Conservation (phyloP, 64 coral and sea anemone genomes). For the Montipora capricornis region DNA sequence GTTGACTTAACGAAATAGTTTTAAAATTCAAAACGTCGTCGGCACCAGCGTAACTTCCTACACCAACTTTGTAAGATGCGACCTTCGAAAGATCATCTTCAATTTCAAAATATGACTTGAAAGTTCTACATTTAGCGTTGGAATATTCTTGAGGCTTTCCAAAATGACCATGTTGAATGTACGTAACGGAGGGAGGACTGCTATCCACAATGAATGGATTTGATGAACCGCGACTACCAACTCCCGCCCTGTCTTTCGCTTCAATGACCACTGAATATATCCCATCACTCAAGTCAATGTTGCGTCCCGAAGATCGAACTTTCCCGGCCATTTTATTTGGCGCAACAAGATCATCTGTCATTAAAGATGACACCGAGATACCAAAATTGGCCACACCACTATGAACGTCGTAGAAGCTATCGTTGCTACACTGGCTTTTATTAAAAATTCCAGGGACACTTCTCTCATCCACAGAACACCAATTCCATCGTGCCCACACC, state of each 20-base stretch:
- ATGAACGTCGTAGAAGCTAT: slow-evolving; percentile 92
- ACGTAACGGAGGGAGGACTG: slow-evolving; percentile 69
- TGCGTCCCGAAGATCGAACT: slow-evolving; percentile 77
- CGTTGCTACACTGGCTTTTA: slow-evolving; percentile 53
- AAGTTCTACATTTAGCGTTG: slow-evolving; percentile 15
- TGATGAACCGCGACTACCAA: slow-evolving; percentile 54
- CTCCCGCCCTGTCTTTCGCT: slow-evolving; percentile 90
- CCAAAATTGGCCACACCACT: too few relatives aligned
- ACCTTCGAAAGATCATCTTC: slow-evolving; percentile 87
- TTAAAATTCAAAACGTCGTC: slow-evolving; percentile 85
- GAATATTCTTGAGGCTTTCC: slow-evolving; percentile 42
- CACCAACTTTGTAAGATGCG: slow-evolving; percentile 72
- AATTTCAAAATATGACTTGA: slow-evolving; percentile 87
- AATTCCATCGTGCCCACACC: slow-evolving; percentile 96
- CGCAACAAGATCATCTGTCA: slow-evolving; percentile 54
- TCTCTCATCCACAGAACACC: slow-evolving; percentile 85
- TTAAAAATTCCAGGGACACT: slow-evolving; percentile 34
- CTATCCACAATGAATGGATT: slow-evolving; percentile 97
- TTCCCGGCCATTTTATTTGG: slow-evolving; percentile 69
- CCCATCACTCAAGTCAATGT: slow-evolving; percentile 82
- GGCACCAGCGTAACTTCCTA: slow-evolving; percentile 87
- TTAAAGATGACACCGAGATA: slow-evolving; percentile 81
- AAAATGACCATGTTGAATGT: slow-evolving; percentile 84
- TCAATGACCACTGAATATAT: slow-evolving; percentile 89
- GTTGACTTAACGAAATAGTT: slow-evolving; percentile 30